Conservation (phyloP, 2,888 invertebrate species). For the Ceriagrion tenellum region DNA sequence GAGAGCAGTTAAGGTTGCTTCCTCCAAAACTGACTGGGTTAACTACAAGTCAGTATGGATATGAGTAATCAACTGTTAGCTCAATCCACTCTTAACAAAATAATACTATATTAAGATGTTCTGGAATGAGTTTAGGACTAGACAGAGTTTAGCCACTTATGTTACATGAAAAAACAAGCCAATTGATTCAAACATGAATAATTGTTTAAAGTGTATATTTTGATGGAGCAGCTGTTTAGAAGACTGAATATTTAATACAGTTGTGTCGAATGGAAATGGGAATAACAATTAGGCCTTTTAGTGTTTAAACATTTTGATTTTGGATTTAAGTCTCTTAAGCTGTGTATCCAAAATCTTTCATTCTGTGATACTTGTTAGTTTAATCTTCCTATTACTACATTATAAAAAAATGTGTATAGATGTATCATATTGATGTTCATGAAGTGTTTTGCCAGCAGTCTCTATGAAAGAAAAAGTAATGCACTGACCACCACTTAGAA, state of each 20-base stretch:
- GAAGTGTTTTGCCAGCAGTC: constrained; percentile 26
- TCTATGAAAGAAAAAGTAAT: constrained; percentile 7
- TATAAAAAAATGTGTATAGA: constrained; percentile 40
- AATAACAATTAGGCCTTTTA: constrained; percentile 15
- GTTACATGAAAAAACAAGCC: not conserved
- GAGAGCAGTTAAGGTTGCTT: not conserved
- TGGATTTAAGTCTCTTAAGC: constrained; percentile 37
- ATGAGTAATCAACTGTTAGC: not conserved
- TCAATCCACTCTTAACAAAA: not conserved
- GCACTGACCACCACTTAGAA: not conserved
- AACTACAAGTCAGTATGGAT: not conserved
- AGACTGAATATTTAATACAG: constrained; percentile 46
- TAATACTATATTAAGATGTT: not conserved
- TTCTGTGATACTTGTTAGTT: constrained; percentile 62
- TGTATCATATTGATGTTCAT: constrained; percentile 35
- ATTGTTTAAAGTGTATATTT: not conserved
- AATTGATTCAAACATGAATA: not conserved
- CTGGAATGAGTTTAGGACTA: not conserved
- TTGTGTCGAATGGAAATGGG: constrained; percentile 10
- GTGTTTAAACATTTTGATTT: constrained; percentile 37
- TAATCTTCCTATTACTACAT: constrained; percentile 16
- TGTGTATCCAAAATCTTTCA: constrained; percentile 59
- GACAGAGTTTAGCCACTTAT: not conserved
- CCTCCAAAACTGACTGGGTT: not conserved
- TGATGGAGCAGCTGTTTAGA: constrained; percentile 12